phyloP scores from a whole-genome alignment of 2,797 vertebrate genomes.

The Momotus momota region DNA sequence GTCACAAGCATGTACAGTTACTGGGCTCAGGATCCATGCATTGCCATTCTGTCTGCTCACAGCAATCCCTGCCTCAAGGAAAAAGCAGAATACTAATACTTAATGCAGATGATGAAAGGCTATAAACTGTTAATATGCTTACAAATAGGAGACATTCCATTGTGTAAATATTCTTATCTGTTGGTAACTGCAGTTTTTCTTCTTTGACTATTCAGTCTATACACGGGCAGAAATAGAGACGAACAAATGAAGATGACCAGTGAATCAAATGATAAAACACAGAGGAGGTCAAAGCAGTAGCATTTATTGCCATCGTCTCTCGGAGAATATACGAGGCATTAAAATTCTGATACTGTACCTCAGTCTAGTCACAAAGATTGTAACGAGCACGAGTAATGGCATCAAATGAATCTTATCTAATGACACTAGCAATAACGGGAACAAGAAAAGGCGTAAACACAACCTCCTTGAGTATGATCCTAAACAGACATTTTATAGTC shows the following conservation, averaged over 20 bases:
- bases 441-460: slow-evolving; percentile 38
- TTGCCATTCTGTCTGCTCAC: background rate
- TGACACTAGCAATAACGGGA: slow-evolving; percentile 16
- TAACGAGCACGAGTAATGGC: slow-evolving; percentile 52
- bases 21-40: background rate
- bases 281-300: slow-evolving; percentile 64
- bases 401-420: slow-evolving; percentile 61
- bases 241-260: background rate
- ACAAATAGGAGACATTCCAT: background rate
- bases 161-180: slow-evolving; percentile 39
- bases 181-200: background rate
- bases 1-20: background rate
- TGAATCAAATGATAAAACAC: slow-evolving; percentile 59
- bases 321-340: slow-evolving; percentile 69
- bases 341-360: slow-evolving; percentile 61
- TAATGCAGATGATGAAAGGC: background rate
- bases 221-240: background rate
- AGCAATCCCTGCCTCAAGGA: background rate
- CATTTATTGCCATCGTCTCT: slow-evolving; percentile 69
- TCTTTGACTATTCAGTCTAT: background rate
- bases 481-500: background rate
- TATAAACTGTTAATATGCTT: slow-evolving; percentile 13
- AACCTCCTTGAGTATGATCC: background rate
- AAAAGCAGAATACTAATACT: slow-evolving; percentile 2
- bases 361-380: slow-evolving; percentile 69